Base-by-base conservation (phyloP, 2,888 invertebrate species). In the Clunio marinus region DNA sequence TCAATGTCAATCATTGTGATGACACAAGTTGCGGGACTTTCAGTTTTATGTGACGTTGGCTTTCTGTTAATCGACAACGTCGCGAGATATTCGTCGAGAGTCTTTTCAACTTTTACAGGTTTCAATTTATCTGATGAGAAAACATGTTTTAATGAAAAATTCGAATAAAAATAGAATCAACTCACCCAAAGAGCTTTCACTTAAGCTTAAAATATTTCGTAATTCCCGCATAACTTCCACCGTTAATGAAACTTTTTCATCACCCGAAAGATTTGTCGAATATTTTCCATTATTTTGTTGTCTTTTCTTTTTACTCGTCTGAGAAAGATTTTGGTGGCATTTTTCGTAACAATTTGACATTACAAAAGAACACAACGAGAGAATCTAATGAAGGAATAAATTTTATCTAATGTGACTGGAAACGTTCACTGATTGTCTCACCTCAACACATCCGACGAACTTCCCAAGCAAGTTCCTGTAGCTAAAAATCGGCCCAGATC, bases 371-470 rank as follows among this genome's bases (percentile, higher is more conserved):
- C 76, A 77, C 2, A 79, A 72, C 13, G 79, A 77, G 7, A 79
- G 70, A 68, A 79, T 78, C 79, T 79, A 25, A 15, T n/a, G n/a
- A 58, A 55, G 35, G 65, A 22, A 71, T 69, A 65, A 62, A 69
- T 24, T 35, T n/a, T n/a, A n/a, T n/a, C n/a, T 45, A 69, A 62
- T 55, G 4, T 55, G 13, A 55, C 51, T 58, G 22, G 15, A 20
- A 28, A 32, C n/a, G 2, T n/a, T 32, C 41, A 22, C 28, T 27
- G 1, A 24, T 69, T 32, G 20, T 73, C 77, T 73, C 67, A 87
- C 88, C 82, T 88, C 88, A 70, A 86, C 77, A 73, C 81, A 82
- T 73, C 84, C 84, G 17, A 84, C 82, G 35, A 84, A 78, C 32
- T 78, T 77, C 73, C 84, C 86, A 71, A 85, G 80, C 2, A 80